Evolutionary conservation across 2,797 vertebrate genomes (phyloP), one percentile per base, ranked within the genome.

Genomic region (Chelmon rostratus): DNA sequence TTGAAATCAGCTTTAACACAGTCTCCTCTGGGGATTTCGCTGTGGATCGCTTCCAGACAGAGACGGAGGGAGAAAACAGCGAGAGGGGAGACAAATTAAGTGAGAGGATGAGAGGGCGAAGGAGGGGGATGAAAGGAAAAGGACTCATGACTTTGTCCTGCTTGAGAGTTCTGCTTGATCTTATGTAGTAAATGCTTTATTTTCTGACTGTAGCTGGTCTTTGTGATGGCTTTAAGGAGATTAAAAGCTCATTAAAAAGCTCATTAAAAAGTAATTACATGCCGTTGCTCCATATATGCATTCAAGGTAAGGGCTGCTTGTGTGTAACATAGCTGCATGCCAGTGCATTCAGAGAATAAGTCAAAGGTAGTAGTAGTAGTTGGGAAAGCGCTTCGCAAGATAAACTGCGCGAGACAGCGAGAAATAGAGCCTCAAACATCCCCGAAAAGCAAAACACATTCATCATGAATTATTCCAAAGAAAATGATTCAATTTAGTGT

Each of bases 241-340:
- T 90, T 91, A 81, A 89, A 86, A 89, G 49, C 81, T 88, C 63
- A 85, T 88, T 82, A 81, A 81, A 82, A 84, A 79, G n/a, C 52
- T 75, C 72, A 80, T 83, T 84, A 84, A 73, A 86, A 80, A 61
- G 56, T 79, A 74, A 91, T 92, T 86, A 87, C 68, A 82, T 65
- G 66, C 57, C 5, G 56, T 25, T 72, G 42, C 56, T 76, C 53
- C 59, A 78, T 58, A 56, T 74, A 67, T 77, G 76, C 31, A 56
- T 65, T 68, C 8, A 76, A 80, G 59, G 68, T 35, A 54, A 73
- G 37, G 46, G 62, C 57, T 73, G 73, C 31, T 56, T 33, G 61
- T 67, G 82, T 57, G 25, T 67, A 23, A 44, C 44, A 15, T 35
- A 75, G 70, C 47, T 46, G 54, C 40, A 23, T 54, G 54, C 57